phyloP scores from a whole-genome alignment of 2,888 invertebrate genomes.

The Dorcus hopei region DNA sequence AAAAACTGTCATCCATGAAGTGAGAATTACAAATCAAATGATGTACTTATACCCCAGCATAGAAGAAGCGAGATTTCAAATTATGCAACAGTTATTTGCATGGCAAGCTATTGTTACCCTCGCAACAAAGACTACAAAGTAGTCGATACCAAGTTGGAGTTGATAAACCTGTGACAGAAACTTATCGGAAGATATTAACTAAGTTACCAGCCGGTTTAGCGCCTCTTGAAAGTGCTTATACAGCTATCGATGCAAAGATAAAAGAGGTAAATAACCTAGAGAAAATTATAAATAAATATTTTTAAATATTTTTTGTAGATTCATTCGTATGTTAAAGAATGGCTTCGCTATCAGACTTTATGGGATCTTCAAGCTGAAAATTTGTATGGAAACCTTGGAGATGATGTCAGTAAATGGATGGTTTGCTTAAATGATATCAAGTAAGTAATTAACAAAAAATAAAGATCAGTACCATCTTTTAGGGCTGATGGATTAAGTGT shows the following conservation, averaged over 20 bases:
- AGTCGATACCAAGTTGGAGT: constrained; percentile 92
- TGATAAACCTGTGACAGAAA: constrained; percentile 84
- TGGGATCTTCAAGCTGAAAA: constrained; percentile 99
- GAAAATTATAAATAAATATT: not conserved
- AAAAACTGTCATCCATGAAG: constrained; percentile 90
- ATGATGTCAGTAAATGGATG: constrained; percentile 95
- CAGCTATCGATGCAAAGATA: constrained; percentile 88
- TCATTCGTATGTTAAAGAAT: constrained; percentile 92
- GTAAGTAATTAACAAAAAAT: constrained; percentile 47
- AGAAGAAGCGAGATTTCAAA: constrained; percentile 92
- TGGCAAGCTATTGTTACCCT: constrained; percentile 98
- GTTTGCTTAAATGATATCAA: constrained; percentile 97
- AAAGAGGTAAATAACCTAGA: constrained; percentile 62
- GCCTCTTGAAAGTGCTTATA: constrained; percentile 84
- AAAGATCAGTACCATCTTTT: no score
- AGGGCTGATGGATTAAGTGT: not conserved
- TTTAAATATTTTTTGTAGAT: constrained; percentile 43
- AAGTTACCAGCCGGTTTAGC: constrained; percentile 84
- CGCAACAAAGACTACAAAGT: constrained; percentile 90
- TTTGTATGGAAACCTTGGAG: constrained; percentile 88
- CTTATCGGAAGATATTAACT: constrained; percentile 90
- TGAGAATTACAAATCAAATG: constrained; percentile 96
- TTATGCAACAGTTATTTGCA: constrained; percentile 95
- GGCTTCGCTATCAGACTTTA: constrained; percentile 95
- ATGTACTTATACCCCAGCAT: constrained; percentile 96